Evolutionary conservation across 2,113 vertebrate species (phyloP).

Genomic region (Muntiacus reevesi): DNA sequence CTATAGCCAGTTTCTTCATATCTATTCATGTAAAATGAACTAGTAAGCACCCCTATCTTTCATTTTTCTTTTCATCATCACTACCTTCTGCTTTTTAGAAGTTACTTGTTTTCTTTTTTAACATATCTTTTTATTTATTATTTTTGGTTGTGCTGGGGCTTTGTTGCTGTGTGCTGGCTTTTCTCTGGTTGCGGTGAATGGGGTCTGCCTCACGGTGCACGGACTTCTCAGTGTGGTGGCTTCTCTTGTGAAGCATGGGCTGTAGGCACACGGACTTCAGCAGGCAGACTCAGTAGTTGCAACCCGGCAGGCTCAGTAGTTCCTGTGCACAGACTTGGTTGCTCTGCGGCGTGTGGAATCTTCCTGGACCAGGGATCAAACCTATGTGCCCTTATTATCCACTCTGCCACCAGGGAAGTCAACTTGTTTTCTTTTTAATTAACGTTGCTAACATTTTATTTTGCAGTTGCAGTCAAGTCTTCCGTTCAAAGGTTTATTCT

Average conservation of each 20-base stretch:
- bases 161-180: not conserved
- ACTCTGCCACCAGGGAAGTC: not conserved
- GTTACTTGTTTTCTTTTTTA: not conserved
- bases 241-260: not conserved
- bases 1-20: not conserved
- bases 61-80: not conserved
- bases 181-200: not conserved
- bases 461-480: not conserved
- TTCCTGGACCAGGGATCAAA: not conserved
- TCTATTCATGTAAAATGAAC: not conserved
- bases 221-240: not conserved
- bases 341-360: not conserved
- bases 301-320: not conserved
- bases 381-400: not conserved
- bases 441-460: constrained; percentile 13
- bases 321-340: not conserved
- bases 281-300: not conserved
- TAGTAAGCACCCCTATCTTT: not conserved
- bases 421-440: constrained; percentile 17
- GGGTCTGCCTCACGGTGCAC: fast-evolving
- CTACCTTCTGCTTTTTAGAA: not conserved
- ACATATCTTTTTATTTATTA: not conserved
- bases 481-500: not conserved
- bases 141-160: not conserved
- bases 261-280: not conserved